Evolutionary conservation across 2,797 vertebrate species (phyloP), one percentile per base, ranked within the genome.

Genomic region (Myripristis murdjan): DNA sequence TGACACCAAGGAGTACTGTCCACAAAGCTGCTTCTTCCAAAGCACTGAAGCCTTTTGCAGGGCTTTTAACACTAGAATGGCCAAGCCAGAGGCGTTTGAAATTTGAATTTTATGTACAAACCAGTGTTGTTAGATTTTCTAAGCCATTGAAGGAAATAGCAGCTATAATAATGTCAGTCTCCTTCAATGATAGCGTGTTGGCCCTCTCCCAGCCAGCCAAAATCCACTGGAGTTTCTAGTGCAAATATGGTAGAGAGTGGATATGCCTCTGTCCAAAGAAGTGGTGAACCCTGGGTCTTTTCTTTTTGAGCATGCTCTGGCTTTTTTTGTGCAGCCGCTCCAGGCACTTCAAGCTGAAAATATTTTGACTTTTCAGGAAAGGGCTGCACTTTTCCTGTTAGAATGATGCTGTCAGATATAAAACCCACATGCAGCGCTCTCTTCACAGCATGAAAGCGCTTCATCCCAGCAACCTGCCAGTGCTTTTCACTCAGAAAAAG

Each of bases 321-420:
- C 18, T 61, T 60, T 43, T n/a, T 18, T 55, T 43, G 28, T 60
- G 15, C 2, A 41, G 46, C 51, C 28, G 26, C 57, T 63, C 49
- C 46, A 75, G 58, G 20, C 49, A 20, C 60, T 70, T 67, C 39
- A 67, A 48, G 20, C 57, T 75, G 49, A 43, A 62, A 57, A 62
- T 67, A 63, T 65, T 70, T 65, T 16, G 39, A 72, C 53, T 63
- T 68, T 68, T 58, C 23, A 72, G 69, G 46, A 53, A 72, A 67
- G 46, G 8, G 28, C 44, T 62, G n/a, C 53, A 24, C 64, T 78
- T 64, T 53, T 48, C 58, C 53, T 35, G 59, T 54, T 64, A 35
- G 47, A 49, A 35, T 48, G 47, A 68, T 43, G 74, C 74, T 59
- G 75, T 54, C 70, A 22, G 47, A 49, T 49, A 49, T 14, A 78